Evolutionary conservation across 2,797 vertebrate species (phyloP), one percentile per base, ranked within the genome.

Genomic region (Pseudocheirus occidentalis): DNA sequence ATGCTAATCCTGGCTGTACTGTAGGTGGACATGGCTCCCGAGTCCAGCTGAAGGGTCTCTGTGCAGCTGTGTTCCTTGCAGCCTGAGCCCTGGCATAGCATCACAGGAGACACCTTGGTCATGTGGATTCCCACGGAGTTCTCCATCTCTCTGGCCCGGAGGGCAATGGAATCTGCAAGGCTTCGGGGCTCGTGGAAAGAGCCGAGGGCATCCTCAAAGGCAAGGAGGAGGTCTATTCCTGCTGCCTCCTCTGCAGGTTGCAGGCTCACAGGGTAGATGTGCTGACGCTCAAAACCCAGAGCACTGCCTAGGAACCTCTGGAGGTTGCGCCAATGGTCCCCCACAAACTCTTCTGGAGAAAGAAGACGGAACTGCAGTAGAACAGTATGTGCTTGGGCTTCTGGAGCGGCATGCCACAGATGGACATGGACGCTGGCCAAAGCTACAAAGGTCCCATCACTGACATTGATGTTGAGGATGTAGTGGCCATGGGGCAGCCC

Each of bases 191-290:
- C 96, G 0, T 94, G 98, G 96, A 98, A 58, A 40, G 98, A 97
- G 92, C 98, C 97, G 0, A 96, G 98, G 10, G 98, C 98, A 91
- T 99, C 98, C 95, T 99, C 99, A 46, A 99, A 98, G 94, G 99
- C 98, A 95, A 99, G 97, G 92, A 99, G 99, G 87, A 99, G 98
- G 46, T 99, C 99, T 97, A 99, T 98, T 5, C 98, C 98, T 1
- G 97, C 96, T 0, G 98, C 92, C 53, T 97, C 55, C 1, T 98
- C 98, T 0, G 98, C 98, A 50, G 99, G 99, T 98, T 99, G 99
- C 46, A 99, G 98, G 98, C 99, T 99, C 98, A 99, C 99, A 98
- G 99, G 98, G 95, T 99, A 99, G 34, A 99, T 99, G 97, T 99
- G 99, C 55, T 99, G 99, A 40, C 98, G 97, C 92, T 98, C 98